Percentiles rank a stretch among this genome's conserved stretches.
phyloP scores from a whole-genome alignment of 2,888 invertebrate species.

The Tenthredo scrophulariae region DNA sequence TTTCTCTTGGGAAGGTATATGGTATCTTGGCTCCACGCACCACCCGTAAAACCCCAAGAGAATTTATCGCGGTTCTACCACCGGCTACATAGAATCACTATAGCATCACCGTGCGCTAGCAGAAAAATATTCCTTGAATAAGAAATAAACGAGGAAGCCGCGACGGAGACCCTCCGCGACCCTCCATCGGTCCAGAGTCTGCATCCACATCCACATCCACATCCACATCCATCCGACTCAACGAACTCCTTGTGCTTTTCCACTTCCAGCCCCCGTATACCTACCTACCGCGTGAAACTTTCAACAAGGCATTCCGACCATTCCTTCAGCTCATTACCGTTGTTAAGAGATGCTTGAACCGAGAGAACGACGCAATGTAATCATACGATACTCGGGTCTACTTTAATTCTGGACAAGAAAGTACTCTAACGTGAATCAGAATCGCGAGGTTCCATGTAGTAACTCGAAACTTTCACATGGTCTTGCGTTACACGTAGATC shows the following conservation, averaged over 20 bases:
- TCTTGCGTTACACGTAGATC: background rate
- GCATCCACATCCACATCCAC: background rate
- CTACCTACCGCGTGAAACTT: slow-evolving; percentile 22
- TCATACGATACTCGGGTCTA: slow-evolving; percentile 42
- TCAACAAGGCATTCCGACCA: slow-evolving; percentile 45
- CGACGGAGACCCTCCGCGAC: slow-evolving; percentile 17
- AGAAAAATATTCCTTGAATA: slow-evolving; percentile 43
- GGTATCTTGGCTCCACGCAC: slow-evolving; percentile 3
- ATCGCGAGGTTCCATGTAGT: background rate
- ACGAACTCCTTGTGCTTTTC: slow-evolving; percentile 34
- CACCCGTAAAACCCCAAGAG: slow-evolving; percentile 21
- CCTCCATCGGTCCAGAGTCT: background rate
- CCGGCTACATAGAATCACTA: slow-evolving; percentile 31
- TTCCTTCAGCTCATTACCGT: slow-evolving; percentile 49
- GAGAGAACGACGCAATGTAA: slow-evolving; percentile 15
- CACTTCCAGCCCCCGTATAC: background rate
- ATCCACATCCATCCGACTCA: background rate
- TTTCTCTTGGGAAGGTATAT: background rate
- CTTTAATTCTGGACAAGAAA: background rate
- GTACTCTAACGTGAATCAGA: background rate
- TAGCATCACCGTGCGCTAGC: background rate
- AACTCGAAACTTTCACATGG: background rate
- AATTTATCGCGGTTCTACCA: slow-evolving; percentile 39
- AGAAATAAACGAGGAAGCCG: slow-evolving; percentile 44
- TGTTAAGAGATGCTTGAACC: slow-evolving; percentile 39